A percentile compares a stretch with the other conserved stretches of the same genome.
Conservation (phyloP, 2,888 invertebrate species). For the Drosophila colorata region DNA sequence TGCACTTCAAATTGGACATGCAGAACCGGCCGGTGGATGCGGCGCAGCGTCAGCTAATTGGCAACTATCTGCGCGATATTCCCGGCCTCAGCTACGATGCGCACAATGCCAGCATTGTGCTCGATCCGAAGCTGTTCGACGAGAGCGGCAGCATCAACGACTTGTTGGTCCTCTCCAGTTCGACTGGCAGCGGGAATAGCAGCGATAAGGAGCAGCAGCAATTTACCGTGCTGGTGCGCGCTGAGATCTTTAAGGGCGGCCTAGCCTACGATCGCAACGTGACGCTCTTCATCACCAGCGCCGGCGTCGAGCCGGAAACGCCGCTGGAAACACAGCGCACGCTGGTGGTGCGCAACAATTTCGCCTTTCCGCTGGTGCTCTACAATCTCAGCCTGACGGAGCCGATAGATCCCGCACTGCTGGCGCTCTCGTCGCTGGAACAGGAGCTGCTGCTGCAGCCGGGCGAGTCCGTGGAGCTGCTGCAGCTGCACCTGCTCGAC, state of each 20-base stretch:
- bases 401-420: conserved; percentile 56
- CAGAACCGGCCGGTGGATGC: conserved; percentile 58
- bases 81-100: conserved; percentile 71
- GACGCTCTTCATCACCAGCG: conserved; percentile 79
- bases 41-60: conserved; percentile 45
- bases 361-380: conserved; percentile 90
- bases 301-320: conserved; percentile 56
- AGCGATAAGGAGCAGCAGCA: conserved; percentile 47
- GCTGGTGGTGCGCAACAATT: conserved; percentile 90
- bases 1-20: conserved; percentile 85
- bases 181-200: conserved; percentile 6
- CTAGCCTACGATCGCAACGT: conserved; percentile 78
- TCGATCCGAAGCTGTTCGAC: conserved; percentile 77
- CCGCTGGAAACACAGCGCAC: conserved; percentile 85
- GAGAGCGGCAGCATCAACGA: conserved; percentile 74
- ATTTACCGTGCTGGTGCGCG: conserved; percentile 79
- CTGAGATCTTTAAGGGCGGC: conserved; percentile 83
- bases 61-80: conserved; percentile 57
- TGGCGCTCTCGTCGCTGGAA: conserved; percentile 48
- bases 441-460: conserved; percentile 70
- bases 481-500: conserved; percentile 78
- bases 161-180: conserved; percentile 65
- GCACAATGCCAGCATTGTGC: conserved; percentile 72
- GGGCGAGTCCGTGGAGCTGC: conserved; percentile 73
- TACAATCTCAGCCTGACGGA: conserved; percentile 89